Evolutionary conservation across 2,888 invertebrate species (phyloP).

Genomic region (Sinelater perroti): DNA sequence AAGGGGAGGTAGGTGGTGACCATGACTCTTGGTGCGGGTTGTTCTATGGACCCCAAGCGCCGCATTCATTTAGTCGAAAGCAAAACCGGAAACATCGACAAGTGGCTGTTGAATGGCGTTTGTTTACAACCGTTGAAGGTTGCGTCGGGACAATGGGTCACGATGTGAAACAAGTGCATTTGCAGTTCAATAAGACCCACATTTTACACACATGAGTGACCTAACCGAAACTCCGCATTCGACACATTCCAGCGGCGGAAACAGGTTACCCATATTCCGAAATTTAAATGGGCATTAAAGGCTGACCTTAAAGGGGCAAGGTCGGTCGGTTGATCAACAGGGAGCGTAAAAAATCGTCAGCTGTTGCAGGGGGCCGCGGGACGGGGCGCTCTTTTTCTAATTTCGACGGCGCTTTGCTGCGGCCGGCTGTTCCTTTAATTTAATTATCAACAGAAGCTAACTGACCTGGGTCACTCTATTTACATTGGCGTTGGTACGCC

Average conservation of each 20-base stretch:
- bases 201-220: slow-evolving; percentile 36
- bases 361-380: slow-evolving; percentile 42
- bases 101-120: slow-evolving; percentile 22
- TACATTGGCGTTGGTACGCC: not conserved
- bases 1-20: no score
- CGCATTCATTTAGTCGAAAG: slow-evolving; percentile 7
- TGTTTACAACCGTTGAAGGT: slow-evolving; percentile 28
- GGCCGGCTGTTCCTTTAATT: slow-evolving; percentile 1
- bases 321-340: slow-evolving; percentile 32
- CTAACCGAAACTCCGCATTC: slow-evolving; percentile 37
- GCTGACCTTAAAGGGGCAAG: slow-evolving; percentile 48
- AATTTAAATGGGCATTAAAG: slow-evolving; percentile 45
- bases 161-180: slow-evolving; percentile 34
- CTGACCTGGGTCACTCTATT: slow-evolving; percentile 9
- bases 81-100: slow-evolving; percentile 9
- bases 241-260: slow-evolving; percentile 32
- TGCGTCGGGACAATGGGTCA: slow-evolving; percentile 30
- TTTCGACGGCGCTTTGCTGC: not conserved
- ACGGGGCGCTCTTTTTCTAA: slow-evolving; percentile 1
- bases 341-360: slow-evolving; percentile 39
- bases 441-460: slow-evolving; percentile 2
- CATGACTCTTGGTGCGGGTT: no score
- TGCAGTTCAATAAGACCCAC: slow-evolving; percentile 35
- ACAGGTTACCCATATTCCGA: slow-evolving; percentile 47
- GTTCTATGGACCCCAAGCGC: no score